phyloP scores from a whole-genome alignment of 37 sponge, comb jelly and placozoan genomes.

The Corticium candelabrum region DNA sequence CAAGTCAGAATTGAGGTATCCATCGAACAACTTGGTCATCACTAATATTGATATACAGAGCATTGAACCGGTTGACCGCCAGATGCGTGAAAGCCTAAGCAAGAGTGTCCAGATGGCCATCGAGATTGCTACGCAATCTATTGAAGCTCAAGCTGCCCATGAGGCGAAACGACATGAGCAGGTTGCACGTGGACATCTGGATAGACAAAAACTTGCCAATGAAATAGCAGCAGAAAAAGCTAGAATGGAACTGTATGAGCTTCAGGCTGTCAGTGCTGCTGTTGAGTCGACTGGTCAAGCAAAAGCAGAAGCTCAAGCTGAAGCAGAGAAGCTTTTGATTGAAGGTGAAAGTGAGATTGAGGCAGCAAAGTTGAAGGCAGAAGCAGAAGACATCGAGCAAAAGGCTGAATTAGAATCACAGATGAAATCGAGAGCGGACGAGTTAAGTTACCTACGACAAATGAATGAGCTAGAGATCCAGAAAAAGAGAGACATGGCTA shows the following conservation, averaged over 20 bases:
- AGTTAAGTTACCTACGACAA: conserved; percentile 53
- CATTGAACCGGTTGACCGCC: conserved; percentile 82
- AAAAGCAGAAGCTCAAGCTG: conserved; percentile 85
- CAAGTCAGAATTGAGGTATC: conserved; percentile 31
- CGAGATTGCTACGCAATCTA: conserved; percentile 89
- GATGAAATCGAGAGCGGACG: conserved; percentile 36
- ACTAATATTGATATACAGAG: conserved; percentile 80
- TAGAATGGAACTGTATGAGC: conserved; percentile 53
- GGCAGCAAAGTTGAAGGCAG: conserved; percentile 73
- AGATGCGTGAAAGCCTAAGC: conserved; percentile 76
- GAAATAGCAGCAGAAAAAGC: conserved; percentile 74
- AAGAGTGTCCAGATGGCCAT: conserved; percentile 97
- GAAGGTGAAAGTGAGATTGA: conserved; percentile 88
- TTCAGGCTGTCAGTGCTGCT: conserved; percentile 82
- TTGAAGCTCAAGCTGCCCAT: conserved; percentile 68
- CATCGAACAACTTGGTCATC: conserved; percentile 84
- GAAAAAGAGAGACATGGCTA: conserved; percentile 52
- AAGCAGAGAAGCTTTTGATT: conserved; percentile 76
- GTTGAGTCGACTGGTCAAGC: conserved; percentile 89
- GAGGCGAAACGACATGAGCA: conserved; percentile 87
- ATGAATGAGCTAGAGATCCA: conserved; percentile 64
- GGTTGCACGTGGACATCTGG: conserved; percentile 71
- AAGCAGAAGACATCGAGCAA: conserved; percentile 64
- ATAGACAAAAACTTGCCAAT: conserved; percentile 78
- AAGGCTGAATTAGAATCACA: conserved; percentile 58